phyloP scores from a whole-genome alignment of 2,797 vertebrate genomes.

The Dromococcyx pavoninus region DNA sequence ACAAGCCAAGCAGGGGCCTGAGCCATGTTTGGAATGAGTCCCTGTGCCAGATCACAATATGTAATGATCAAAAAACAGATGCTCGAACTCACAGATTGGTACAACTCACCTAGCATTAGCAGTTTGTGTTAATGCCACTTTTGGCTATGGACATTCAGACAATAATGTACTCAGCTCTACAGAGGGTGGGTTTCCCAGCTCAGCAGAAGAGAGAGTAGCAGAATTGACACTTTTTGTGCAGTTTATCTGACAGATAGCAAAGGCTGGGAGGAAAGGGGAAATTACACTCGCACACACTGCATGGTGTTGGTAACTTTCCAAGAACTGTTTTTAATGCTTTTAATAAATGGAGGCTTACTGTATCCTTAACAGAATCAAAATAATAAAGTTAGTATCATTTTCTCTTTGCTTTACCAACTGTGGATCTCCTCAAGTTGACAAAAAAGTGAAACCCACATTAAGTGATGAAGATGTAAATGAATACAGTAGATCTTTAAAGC shows the following conservation, averaged over 20 bases:
- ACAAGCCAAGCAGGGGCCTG: background rate
- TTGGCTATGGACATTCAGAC: background rate
- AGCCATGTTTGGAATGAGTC: background rate
- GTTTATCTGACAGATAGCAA: too few species aligned
- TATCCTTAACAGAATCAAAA: background rate
- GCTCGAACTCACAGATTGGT: background rate
- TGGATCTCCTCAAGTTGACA: accelerated
- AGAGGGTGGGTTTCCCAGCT: background rate
- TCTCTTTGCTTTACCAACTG: too few species aligned
- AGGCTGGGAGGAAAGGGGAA: background rate
- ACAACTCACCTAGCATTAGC: background rate
- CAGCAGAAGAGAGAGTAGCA: background rate
- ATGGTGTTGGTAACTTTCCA: background rate
- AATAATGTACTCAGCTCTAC: accelerated
- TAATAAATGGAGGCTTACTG: background rate
- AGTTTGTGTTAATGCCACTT: too few species aligned
- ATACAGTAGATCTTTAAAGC: accelerated
- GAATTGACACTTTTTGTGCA: background rate
- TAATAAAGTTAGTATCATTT: background rate
- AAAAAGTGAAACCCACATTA: background rate
- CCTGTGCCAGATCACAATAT: accelerated
- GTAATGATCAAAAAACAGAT: accelerated
- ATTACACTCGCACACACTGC: background rate
- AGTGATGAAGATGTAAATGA: background rate
- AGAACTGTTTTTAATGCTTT: background rate